Evolutionary conservation across 1,140 invertebrate species (phyloP).

Genomic region (Neodiprion lecontei): DNA sequence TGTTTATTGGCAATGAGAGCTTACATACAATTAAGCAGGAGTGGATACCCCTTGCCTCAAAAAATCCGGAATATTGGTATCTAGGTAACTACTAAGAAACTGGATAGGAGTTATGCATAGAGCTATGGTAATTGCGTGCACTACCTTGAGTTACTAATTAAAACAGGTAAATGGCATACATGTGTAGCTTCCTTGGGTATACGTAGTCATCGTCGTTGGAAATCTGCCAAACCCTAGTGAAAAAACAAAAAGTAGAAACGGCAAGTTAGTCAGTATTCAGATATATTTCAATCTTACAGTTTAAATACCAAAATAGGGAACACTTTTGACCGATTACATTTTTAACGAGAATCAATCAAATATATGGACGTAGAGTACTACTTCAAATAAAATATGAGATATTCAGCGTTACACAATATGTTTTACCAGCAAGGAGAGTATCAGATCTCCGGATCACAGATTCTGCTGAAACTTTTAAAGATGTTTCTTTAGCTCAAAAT

Average conservation of each 20-base stretch:
- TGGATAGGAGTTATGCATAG: background rate
- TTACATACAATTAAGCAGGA: no score
- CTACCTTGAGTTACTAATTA: constrained; percentile 47
- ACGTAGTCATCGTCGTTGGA: constrained; percentile 78
- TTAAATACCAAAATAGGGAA: background rate
- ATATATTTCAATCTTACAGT: constrained; percentile 12
- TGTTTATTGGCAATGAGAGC: no score
- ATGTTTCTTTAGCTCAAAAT: no score
- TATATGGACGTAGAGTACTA: no score
- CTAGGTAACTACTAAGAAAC: no score
- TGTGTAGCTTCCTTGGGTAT: constrained; percentile 87
- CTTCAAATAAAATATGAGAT: no score
- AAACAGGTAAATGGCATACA: constrained; percentile 73
- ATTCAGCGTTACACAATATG: no score
- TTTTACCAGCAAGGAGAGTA: no score
- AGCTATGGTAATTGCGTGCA: background rate
- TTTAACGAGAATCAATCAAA: constrained; percentile 23
- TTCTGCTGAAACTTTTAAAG: no score
- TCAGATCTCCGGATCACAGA: no score
- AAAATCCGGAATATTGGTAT: no score
- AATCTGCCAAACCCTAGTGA: constrained; percentile 83
- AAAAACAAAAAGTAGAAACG: constrained; percentile 64
- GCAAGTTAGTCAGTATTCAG: constrained; percentile 42
- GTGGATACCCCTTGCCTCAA: no score
- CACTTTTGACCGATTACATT: background rate